phyloP scores from a whole-genome alignment of 2,888 invertebrate species.

The Epinotia ramella region DNA sequence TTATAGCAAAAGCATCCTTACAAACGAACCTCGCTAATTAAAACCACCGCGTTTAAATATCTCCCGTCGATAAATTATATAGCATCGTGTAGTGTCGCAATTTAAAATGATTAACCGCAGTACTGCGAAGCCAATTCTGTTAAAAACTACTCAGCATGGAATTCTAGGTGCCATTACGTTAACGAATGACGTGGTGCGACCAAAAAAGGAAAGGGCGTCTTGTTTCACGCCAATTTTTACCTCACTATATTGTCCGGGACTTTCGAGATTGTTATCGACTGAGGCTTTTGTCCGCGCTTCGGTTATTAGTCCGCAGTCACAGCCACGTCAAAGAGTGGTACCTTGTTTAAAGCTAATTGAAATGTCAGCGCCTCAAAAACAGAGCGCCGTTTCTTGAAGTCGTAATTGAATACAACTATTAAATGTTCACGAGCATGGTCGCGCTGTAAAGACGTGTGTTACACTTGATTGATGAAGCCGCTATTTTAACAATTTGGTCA shows the following conservation, averaged over 20 bases:
- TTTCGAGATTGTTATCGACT: slow-evolving; percentile 9
- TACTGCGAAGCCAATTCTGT: slow-evolving; percentile 45
- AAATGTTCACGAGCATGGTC: slow-evolving; percentile 20
- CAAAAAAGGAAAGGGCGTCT: slow-evolving; percentile 37
- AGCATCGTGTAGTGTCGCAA: slow-evolving; percentile 43
- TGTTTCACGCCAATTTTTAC: slow-evolving; percentile 23
- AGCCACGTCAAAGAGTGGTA: slow-evolving; percentile 21
- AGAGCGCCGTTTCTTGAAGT: slow-evolving; percentile 33
- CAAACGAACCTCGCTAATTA: slow-evolving; percentile 15
- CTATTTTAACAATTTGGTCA: slow-evolving; percentile 36
- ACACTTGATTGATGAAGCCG: slow-evolving; percentile 32
- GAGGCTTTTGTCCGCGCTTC: not conserved
- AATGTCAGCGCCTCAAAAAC: slow-evolving; percentile 28
- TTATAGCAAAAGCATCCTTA: not conserved
- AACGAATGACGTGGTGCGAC: slow-evolving; percentile 40
- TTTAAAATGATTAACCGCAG: slow-evolving; percentile 47
- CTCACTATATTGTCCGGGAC: not conserved
- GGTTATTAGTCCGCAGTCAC: slow-evolving; percentile 15
- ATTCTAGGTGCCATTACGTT: slow-evolving; percentile 38
- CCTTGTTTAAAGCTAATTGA: slow-evolving; percentile 37
- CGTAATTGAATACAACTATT: slow-evolving; percentile 42
- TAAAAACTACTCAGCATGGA: slow-evolving; percentile 37
- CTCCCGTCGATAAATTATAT: slow-evolving; percentile 42
- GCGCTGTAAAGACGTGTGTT: slow-evolving; percentile 28
- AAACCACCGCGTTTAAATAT: slow-evolving; percentile 29